Base-by-base conservation (phyloP, 2,113 vertebrate genomes). In the Lophotis ruficrista region DNA sequence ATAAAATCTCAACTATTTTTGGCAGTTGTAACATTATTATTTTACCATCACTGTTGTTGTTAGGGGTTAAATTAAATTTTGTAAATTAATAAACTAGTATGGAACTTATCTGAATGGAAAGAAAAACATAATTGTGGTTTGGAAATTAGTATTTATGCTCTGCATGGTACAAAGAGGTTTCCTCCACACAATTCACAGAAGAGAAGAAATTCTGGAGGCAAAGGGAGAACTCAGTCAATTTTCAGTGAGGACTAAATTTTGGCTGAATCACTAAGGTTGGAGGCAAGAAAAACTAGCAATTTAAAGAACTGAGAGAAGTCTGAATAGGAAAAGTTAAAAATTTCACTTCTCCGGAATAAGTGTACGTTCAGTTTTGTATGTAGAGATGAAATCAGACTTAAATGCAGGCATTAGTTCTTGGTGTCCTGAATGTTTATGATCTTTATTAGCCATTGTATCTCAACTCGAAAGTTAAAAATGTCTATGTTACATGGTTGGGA, bases 1-100 rank as follows among this genome's bases (percentile, higher is more conserved):
- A 80, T 77, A 72, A 93, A 95, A 92, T 5, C 30, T 83, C 33
- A 64, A 28, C 14, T 69, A n/a, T 4, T 77, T 95, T 93, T 95
- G 47, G 15, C 27, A 73, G 50, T 93, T 69, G 19, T 94, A 75
- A 81, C 31, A 10, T 60, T 61, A 76, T 45, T 79, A 25, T 83
- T 87, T 84, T 71, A 35, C 19, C 7, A 33, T 54, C 87, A 53
- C 1, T 1, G 2, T 19, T 64, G 64, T 53, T 77, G 24, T 12
- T 48, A 90, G 11, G 12, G 12, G n/a, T 95, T 31, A 91, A 85
- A 89, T 70, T 37, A 92, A 77, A 45, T 28, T 62, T 25, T 90
- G 25, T 71, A 94, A 96, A 76, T 83, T 81, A 84, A 93, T 90
- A 48, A 87, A 8, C 33, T 95, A 94, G 22, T 70, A 41, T 64